Evolutionary conservation across 1,140 invertebrate species (phyloP).

Genomic region (Sitophilus oryzae): DNA sequence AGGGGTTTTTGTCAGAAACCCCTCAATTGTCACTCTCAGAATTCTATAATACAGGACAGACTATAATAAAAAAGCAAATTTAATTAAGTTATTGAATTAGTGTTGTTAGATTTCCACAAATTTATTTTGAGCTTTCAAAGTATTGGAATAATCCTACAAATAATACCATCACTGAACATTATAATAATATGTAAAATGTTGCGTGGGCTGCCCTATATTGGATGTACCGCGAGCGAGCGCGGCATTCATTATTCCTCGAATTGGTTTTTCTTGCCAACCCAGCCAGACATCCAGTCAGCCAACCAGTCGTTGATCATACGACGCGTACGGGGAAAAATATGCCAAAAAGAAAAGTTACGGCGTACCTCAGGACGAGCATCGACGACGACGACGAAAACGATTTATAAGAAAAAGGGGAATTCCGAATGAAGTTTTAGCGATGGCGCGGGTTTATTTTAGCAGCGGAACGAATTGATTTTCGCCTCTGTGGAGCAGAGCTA

Average conservation of each 20-base stretch:
- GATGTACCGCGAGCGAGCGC: neutral
- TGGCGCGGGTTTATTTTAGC: no score
- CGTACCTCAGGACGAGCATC: neutral
- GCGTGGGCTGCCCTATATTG: neutral
- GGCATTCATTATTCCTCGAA: neutral
- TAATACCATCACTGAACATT: no score
- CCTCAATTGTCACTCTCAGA: no score
- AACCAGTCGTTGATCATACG: neutral
- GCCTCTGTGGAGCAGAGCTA: neutral
- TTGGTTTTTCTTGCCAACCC: neutral
- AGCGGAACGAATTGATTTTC: neutral
- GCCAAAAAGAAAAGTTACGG: neutral
- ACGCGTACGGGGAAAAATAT: neutral
- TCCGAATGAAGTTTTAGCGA: neutral
- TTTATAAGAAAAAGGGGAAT: neutral
- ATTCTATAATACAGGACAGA: no score
- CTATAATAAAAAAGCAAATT: no score
- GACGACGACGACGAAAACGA: neutral
- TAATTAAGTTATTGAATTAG: no score
- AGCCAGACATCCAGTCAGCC: no score
- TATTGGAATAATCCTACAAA: no score
- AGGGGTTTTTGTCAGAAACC: no score
- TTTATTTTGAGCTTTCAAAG: no score
- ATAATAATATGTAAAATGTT: neutral
- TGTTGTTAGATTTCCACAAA: no score